phyloP scores from a whole-genome alignment of 1,140 invertebrate species.

The Galendromus occidentalis region DNA sequence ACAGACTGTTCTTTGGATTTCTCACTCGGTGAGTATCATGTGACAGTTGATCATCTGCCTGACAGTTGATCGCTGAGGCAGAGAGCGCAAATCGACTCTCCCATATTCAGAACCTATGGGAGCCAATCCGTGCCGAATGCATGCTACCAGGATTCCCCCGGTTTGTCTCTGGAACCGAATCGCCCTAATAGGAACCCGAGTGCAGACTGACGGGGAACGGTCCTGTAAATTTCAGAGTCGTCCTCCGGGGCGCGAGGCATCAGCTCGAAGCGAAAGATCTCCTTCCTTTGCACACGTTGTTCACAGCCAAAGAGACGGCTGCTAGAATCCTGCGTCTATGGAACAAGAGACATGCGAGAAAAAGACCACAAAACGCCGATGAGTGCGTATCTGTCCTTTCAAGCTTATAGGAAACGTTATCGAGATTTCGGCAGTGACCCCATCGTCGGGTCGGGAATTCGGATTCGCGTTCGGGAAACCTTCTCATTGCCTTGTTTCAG shows the following conservation, averaged over 20 bases:
- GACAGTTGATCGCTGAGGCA: not conserved
- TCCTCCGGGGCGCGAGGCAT: not conserved
- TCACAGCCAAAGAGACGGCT: not conserved
- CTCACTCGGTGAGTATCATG: not conserved
- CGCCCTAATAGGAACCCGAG: not conserved
- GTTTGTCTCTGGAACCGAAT: not conserved
- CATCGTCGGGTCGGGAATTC: too few relatives aligned
- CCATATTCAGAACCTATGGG: too few relatives aligned
- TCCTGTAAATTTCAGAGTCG: not conserved
- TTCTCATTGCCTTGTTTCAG: too few relatives aligned
- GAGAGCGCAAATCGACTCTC: not conserved
- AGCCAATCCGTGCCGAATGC: too few relatives aligned
- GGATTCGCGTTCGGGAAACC: too few relatives aligned
- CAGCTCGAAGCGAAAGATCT: not conserved
- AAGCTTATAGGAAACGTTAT: too few relatives aligned
- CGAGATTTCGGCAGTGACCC: too few relatives aligned
- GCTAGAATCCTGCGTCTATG: not conserved
- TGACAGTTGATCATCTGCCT: not conserved
- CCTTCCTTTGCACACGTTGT: not conserved
- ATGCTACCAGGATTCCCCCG: too few relatives aligned
- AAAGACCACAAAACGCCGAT: too few relatives aligned
- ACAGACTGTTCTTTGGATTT: not conserved
- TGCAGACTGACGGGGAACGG: not conserved
- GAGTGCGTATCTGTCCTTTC: too few relatives aligned
- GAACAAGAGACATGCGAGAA: not conserved